Evolutionary conservation across 2,113 vertebrate species (phyloP).

Genomic region (Phainopepla nitens): DNA sequence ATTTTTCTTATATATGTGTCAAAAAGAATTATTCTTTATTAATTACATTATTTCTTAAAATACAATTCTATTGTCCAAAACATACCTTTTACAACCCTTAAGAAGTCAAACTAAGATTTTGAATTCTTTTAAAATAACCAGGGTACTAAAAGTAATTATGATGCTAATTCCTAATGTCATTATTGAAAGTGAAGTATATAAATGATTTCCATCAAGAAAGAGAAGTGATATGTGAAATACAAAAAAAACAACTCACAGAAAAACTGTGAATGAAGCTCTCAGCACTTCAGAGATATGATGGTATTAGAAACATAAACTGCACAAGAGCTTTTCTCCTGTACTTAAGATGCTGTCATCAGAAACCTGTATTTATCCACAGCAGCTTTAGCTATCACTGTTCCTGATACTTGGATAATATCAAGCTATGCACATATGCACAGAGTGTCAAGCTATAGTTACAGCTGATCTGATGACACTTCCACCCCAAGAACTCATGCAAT

Average conservation of each 20-base stretch:
- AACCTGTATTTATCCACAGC: neutral
- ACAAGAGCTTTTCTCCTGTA: neutral
- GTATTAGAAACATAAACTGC: neutral
- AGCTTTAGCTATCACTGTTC: conserved; percentile 18
- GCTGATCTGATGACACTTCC: neutral
- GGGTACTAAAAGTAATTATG: neutral
- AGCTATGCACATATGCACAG: neutral
- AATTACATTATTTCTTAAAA: neutral
- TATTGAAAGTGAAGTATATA: neutral
- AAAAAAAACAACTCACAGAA: neutral
- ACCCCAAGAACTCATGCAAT: neutral
- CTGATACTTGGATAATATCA: neutral
- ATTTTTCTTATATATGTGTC: neutral
- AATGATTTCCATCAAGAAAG: neutral
- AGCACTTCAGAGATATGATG: neutral
- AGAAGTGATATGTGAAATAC: neutral
- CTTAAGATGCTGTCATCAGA: conserved; percentile 34
- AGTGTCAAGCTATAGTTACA: neutral
- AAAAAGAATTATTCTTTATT: neutral
- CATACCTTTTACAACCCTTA: neutral
- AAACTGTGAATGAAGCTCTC: neutral
- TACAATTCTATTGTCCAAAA: neutral
- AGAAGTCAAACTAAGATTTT: neutral
- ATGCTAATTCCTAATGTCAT: neutral
- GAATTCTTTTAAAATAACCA: neutral